Base-by-base conservation (phyloP, 1,140 invertebrate genomes). In the Drosophila parvula region DNA sequence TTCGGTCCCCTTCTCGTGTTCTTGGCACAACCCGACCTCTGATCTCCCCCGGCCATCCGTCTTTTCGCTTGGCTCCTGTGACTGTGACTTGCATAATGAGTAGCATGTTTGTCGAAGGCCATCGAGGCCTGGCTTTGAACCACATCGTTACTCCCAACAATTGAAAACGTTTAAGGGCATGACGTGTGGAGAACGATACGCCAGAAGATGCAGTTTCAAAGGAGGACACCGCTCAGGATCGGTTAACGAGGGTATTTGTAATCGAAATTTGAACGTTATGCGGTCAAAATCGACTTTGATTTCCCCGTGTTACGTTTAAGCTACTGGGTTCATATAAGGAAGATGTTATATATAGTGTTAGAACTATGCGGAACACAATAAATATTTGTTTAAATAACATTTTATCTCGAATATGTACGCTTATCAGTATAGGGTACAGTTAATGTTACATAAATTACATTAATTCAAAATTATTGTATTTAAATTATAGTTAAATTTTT, bases 31-130 rank as follows among this genome's bases (percentile, higher is more conserved):
- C 27, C 16, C 40, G 38, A 51, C 45, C 60, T 38, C 34, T 22
- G 14, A 14, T 22, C 27, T 27, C 58, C 58, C 43, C 36, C 7
- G 9, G 53, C 27, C 34, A 7, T 1, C 8, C 12, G 28, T 34
- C 28, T 40, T 11, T 45, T 48, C 44, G 60, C 71, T 32, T 4
- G 34, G 27, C 27, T 61, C 62, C 62, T 45, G 41, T 53, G 65
- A 63, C 81, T 81, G 74, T 81, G 82, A 86, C 79, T 88, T 76
- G 79, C 76, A 88, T 86, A 86, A 86, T 86, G 82, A 88, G 83
- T 74, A 76, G 79, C 70, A 79, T 88, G 83, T 82, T 85, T 86
- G 79, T 40, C 64, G 58, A 60, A 36, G 36, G 47, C 57, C 56
- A 41, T 48, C 61, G 61, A 55, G 73, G 56, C 45, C 47, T 56